Evolutionary conservation across 2,797 vertebrate species (phyloP), one percentile per base, ranked within the genome.

Genomic region (Alosa sapidissima): DNA sequence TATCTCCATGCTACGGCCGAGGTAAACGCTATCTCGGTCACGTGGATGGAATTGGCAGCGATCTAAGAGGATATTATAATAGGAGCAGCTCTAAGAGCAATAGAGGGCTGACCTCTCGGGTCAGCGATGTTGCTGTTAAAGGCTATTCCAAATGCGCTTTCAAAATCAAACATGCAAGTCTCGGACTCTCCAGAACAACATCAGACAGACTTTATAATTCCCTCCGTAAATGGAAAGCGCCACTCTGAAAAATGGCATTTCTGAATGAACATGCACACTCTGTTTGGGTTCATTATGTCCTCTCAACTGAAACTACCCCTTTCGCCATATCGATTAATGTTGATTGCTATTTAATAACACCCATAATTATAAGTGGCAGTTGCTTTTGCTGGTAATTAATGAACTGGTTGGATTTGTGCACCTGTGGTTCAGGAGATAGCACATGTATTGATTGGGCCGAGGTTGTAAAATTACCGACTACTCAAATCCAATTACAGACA

Each of bases 401-500:
- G 90, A 87, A 87, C 75, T 84, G 82, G 87, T 85, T 87, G 87
- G 86, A 91, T 91, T 83, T 88, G 86, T 81, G 89, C 65, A 81
- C 87, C 85, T 83, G 83, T 81, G 88, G 89, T 91, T 89, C 88
- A 86, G 85, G 90, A 86, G 88, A 91, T 90, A 91, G 90, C 84
- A 68, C 48, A 47, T 82, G 75, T 89, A 91, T 89, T 85, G 90
- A 93, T 87, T 82, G 36, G 81, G 83, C 88, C 85, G 86, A 89
- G 87, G 86, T 89, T 91, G 93, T 90, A 87, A 87, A 93, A 93
- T 92, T 93, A 91, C 86, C 87, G 55, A 14, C 87, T 84, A 84
- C 89, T 93, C 86, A 90, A 92, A 92, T 92, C 55, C 81, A 92
- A 93, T 93, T 89, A 91, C 87, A 85, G 88, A 91, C 88, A 90